These are phyloP conservation scores for Montipora capitata DNA, from an alignment of 92 coral and sea anemone species.

Conservation along the genomic window DNA sequence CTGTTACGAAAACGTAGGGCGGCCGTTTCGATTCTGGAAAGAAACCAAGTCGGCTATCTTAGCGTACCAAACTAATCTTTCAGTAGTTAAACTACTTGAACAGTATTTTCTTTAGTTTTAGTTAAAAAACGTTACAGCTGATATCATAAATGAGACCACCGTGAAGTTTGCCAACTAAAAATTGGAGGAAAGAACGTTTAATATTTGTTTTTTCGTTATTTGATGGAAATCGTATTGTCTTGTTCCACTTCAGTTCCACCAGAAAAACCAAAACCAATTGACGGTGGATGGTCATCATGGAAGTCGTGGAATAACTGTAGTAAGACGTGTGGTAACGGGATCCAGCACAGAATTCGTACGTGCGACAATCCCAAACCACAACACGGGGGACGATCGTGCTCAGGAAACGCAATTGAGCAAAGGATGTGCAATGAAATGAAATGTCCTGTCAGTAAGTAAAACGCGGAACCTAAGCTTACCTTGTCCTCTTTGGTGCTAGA, in stretches of 20 bases:
- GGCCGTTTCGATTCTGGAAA: no score
- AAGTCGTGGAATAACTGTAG: constrained; percentile 79
- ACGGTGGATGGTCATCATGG: constrained; percentile 89
- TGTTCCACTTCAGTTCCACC: background rate
- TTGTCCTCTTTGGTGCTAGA: background rate
- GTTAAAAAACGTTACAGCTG: no score
- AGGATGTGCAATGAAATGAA: constrained; percentile 70
- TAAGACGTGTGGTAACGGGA: constrained; percentile 75
- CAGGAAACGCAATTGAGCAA: constrained; percentile 54
- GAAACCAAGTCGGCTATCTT: no score
- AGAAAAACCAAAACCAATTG: constrained; percentile 32
- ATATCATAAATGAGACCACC: no score
- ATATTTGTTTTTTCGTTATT: background rate
- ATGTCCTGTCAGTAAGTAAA: constrained; percentile 77
- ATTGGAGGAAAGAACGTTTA: no score
- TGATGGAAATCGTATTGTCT: background rate
- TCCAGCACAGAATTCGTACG: constrained; percentile 69
- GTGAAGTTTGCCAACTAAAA: no score
- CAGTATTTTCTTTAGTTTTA: no score
- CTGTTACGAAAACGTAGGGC: no score
- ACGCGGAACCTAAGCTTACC: background rate
- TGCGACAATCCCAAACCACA: constrained; percentile 77
- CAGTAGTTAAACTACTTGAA: no score
- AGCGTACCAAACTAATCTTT: no score
- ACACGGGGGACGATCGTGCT: constrained; percentile 71